Percentiles rank a stretch among this genome's conserved stretches.
Evolutionary conservation across 2,888 invertebrate species (phyloP).

Genomic region (Anorthoa munda): DNA sequence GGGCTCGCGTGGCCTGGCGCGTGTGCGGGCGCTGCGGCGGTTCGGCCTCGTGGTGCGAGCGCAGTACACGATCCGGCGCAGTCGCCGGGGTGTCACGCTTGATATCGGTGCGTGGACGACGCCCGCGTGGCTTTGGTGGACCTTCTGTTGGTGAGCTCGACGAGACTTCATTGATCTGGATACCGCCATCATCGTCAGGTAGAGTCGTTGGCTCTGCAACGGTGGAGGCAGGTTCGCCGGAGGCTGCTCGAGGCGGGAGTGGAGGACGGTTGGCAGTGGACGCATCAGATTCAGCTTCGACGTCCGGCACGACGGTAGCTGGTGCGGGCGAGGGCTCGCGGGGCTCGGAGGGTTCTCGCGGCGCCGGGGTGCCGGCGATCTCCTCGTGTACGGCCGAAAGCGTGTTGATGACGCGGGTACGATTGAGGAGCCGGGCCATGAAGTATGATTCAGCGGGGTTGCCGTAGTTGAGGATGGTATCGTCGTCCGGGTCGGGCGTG

Average conservation of each 20-base stretch:
- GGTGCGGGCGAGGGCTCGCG: constrained; percentile 59
- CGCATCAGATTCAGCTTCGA: constrained; percentile 54
- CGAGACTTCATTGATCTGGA: constrained; percentile 93
- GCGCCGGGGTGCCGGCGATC: constrained; percentile 67
- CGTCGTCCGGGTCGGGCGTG: constrained; percentile 70
- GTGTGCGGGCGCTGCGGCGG: constrained; percentile 78
- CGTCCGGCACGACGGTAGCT: constrained; percentile 57
- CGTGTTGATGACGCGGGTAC: constrained; percentile 84
- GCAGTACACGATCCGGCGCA: constrained; percentile 83
- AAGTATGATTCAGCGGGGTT: constrained; percentile 89
- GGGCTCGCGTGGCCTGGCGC: constrained; percentile 71
- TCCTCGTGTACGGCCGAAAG: constrained; percentile 85
- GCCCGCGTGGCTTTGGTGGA: constrained; percentile 78
- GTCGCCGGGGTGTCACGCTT: constrained; percentile 67
- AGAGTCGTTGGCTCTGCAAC: constrained; percentile 38
- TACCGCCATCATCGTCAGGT: constrained; percentile 82
- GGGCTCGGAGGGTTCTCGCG: constrained; percentile 58
- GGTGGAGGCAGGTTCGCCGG: constrained; percentile 38
- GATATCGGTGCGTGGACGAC: constrained; percentile 73
- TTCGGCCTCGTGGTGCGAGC: constrained; percentile 85
- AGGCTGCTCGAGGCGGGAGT: constrained; percentile 49
- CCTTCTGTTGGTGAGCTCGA: constrained; percentile 91
- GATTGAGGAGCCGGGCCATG: constrained; percentile 85
- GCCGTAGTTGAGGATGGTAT: constrained; percentile 84
- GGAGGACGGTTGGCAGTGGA: constrained; percentile 50